These are phyloP conservation scores for Parauchenoglanis punctatus DNA, from an alignment of 2,797 vertebrate species.

Conservation along the genomic window DNA sequence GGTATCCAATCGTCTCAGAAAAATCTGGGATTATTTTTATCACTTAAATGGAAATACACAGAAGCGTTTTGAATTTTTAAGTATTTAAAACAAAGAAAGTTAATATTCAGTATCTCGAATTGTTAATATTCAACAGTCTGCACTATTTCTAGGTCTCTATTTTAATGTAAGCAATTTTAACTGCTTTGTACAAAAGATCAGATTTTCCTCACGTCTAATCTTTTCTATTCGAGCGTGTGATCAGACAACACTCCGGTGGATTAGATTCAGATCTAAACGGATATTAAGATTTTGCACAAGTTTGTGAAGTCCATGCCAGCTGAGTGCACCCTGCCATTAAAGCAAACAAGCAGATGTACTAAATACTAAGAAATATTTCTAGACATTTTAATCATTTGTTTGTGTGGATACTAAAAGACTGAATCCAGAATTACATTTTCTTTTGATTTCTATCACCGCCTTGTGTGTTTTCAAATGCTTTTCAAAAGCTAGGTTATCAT, in stretches of 20 bases:
- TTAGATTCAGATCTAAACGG: neutral
- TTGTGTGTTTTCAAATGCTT: neutral
- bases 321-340: neutral
- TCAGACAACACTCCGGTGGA: neutral
- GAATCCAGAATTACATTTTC: neutral
- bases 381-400: neutral
- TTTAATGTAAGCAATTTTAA: neutral
- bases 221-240: neutral
- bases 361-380: neutral
- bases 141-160: neutral
- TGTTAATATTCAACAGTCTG: neutral
- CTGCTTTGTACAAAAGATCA: neutral
- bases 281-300: neutral
- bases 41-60: neutral
- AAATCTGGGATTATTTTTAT: neutral
- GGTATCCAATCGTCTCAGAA: neutral
- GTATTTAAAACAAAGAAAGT: neutral
- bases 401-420: too few species aligned
- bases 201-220: neutral
- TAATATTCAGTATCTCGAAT: neutral
- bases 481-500: neutral
- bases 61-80: neutral
- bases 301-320: neutral
- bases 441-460: neutral
- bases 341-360: neutral